Percentiles rank a stretch among this genome's conserved stretches.
These are phyloP conservation scores for Drosophila paulistorum DNA, from an alignment of 1,140 invertebrate genomes.

Conservation along the genomic window DNA sequence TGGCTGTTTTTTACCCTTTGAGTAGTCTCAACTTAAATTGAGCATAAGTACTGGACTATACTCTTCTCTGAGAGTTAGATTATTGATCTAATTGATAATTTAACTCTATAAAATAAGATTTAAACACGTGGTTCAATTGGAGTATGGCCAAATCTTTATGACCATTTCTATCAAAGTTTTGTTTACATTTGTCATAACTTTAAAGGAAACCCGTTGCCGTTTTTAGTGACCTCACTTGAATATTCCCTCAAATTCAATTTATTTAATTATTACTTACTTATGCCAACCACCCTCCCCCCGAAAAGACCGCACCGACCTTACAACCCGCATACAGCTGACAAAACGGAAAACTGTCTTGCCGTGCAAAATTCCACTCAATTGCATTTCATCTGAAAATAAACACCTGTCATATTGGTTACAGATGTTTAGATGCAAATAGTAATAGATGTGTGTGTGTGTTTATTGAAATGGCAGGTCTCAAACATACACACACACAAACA, in stretches of 20 bases:
- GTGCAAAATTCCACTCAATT: conserved; percentile 48
- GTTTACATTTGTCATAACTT: background rate
- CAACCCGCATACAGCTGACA: conserved; percentile 40
- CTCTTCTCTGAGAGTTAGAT: too few relatives aligned
- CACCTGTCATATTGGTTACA: conserved; percentile 50
- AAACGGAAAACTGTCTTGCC: conserved; percentile 34
- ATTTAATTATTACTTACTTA: conserved; percentile 55
- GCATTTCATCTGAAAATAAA: conserved; percentile 55
- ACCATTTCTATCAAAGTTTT: too few relatives aligned
- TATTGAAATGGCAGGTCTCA: background rate
- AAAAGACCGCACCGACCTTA: background rate
- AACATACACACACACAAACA: background rate
- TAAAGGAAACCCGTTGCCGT: background rate
- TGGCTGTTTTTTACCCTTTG: too few relatives aligned
- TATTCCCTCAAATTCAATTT: conserved; percentile 27
- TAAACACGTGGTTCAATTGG: too few relatives aligned
- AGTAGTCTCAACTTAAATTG: too few relatives aligned
- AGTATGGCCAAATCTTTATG: too few relatives aligned
- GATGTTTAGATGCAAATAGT: conserved; percentile 1
- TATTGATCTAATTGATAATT: too few relatives aligned
- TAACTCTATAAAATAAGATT: too few relatives aligned
- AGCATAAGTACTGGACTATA: too few relatives aligned
- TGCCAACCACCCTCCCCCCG: background rate
- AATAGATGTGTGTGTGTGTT: background rate
- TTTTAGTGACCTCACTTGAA: background rate